phyloP scores from a whole-genome alignment of 2,888 invertebrate genomes.

The Harpagoxenus sublaevis region DNA sequence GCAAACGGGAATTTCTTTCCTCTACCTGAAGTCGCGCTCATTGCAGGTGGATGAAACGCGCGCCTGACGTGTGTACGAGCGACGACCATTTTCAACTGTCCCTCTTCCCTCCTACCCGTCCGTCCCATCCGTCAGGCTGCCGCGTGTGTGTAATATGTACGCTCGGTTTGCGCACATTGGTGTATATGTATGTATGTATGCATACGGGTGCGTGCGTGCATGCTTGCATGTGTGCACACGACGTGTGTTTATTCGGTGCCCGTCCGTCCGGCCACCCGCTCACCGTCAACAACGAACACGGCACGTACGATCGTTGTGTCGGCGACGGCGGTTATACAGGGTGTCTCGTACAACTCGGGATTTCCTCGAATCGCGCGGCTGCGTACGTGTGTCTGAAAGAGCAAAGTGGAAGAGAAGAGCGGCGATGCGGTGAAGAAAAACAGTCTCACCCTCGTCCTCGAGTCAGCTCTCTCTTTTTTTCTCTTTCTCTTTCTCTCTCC shows the following conservation, averaged over 20 bases:
- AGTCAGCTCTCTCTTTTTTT: background rate
- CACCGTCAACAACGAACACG: constrained; percentile 69
- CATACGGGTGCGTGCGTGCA: constrained; percentile 40
- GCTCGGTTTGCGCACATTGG: constrained; percentile 58
- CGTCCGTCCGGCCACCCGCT: constrained; percentile 71
- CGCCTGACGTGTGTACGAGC: constrained; percentile 60
- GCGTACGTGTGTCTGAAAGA: constrained; percentile 4
- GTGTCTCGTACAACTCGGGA: constrained; percentile 29
- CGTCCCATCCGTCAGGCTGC: constrained; percentile 12
- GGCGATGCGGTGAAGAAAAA: background rate
- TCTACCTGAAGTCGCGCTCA: constrained; percentile 69
- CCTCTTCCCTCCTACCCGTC: constrained; percentile 52
- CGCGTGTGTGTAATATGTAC: constrained; percentile 7
- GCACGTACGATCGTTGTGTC: constrained; percentile 70
- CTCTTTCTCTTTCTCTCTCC: background rate
- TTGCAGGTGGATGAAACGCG: constrained; percentile 73
- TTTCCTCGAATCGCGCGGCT: constrained; percentile 18
- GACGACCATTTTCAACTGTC: constrained; percentile 65
- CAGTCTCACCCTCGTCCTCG: background rate
- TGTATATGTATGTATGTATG: constrained; percentile 50
- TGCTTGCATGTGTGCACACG: constrained; percentile 62
- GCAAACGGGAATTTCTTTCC: constrained; percentile 70
- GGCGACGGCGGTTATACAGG: constrained; percentile 57
- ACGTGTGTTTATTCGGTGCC: constrained; percentile 52
- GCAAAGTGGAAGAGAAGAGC: background rate